Percentiles rank a stretch among this genome's conserved stretches.
Conservation (phyloP, 2,888 invertebrate species). For the Rambutsinella grinnellia region DNA sequence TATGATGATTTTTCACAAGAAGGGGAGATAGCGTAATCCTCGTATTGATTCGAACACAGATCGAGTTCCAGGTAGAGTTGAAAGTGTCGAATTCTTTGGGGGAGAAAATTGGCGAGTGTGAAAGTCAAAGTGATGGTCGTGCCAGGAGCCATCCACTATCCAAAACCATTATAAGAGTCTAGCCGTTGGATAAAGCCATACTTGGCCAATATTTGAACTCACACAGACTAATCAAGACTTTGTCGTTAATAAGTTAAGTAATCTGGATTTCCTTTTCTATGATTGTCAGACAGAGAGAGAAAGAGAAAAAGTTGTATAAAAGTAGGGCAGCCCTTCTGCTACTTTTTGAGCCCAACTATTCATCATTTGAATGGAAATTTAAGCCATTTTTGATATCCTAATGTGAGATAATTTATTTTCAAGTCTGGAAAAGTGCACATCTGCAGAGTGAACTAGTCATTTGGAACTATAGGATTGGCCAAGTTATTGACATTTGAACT, state of each 20-base stretch:
- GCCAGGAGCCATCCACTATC: conserved; percentile 57
- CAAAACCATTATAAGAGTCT: conserved; percentile 34
- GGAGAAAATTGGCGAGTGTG: conserved; percentile 14
- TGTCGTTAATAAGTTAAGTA: background rate
- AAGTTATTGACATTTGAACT: conserved; percentile 18
- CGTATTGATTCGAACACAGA: too few relatives aligned
- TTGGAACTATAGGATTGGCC: background rate
- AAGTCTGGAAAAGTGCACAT: background rate
- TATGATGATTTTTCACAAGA: too few relatives aligned
- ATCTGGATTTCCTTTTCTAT: background rate
- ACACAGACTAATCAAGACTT: background rate
- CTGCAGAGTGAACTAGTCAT: too few relatives aligned
- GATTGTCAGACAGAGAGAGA: background rate
- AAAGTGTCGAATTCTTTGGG: conserved; percentile 18
- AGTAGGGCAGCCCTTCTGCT: too few relatives aligned
- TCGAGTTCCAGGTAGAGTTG: too few relatives aligned
- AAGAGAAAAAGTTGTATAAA: too few relatives aligned
- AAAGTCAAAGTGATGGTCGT: conserved; percentile 47
- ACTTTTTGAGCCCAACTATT: too few relatives aligned
- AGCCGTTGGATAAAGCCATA: background rate
- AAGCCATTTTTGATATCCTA: too few relatives aligned
- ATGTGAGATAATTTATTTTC: background rate
- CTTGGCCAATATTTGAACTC: conserved; percentile 50
- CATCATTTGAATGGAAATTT: background rate
- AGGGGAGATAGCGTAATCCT: too few relatives aligned